These are phyloP conservation scores for Coelinius sp. DNA, from an alignment of 2,888 invertebrate genomes.

Conservation along the genomic window DNA sequence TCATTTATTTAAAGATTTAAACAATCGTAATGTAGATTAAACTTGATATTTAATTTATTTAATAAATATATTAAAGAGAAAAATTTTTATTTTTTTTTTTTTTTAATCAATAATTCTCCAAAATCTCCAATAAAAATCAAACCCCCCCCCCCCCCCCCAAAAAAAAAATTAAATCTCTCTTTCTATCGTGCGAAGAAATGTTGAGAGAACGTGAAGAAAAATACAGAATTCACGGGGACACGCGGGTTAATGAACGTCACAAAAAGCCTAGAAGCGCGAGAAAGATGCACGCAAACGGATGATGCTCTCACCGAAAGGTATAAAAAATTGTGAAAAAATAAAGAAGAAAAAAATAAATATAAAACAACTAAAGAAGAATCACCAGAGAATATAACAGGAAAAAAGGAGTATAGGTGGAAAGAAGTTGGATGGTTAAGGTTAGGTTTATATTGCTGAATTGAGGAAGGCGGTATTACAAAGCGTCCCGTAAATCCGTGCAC, in stretches of 20 bases:
- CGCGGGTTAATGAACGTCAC: constrained; percentile 37
- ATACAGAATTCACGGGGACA: constrained; percentile 30
- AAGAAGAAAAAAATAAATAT: constrained; percentile 28
- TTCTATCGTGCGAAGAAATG: constrained; percentile 45
- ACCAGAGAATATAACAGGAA: constrained; percentile 44
- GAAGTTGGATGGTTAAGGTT: constrained; percentile 48
- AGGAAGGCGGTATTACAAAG: constrained; percentile 71
- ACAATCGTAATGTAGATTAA: background rate
- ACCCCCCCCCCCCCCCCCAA: too few species aligned
- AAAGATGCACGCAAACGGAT: constrained; percentile 40
- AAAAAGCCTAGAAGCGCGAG: constrained; percentile 37
- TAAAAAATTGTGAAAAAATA: constrained; percentile 9
- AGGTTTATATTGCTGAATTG: constrained; percentile 69
- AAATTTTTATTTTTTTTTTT: too few species aligned
- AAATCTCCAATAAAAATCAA: too few species aligned
- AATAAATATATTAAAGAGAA: too few species aligned
- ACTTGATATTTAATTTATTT: too few species aligned
- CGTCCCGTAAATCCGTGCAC: constrained; percentile 69
- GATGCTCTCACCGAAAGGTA: background rate
- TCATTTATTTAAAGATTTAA: constrained; percentile 5
- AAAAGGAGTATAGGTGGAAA: constrained; percentile 43
- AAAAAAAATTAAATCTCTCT: too few species aligned
- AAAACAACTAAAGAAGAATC: constrained; percentile 23
- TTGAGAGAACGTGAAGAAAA: constrained; percentile 36
- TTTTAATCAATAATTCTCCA: too few species aligned